phyloP scores from a whole-genome alignment of 92 coral and sea anemone species.

The Anthopleura xanthogrammica region DNA sequence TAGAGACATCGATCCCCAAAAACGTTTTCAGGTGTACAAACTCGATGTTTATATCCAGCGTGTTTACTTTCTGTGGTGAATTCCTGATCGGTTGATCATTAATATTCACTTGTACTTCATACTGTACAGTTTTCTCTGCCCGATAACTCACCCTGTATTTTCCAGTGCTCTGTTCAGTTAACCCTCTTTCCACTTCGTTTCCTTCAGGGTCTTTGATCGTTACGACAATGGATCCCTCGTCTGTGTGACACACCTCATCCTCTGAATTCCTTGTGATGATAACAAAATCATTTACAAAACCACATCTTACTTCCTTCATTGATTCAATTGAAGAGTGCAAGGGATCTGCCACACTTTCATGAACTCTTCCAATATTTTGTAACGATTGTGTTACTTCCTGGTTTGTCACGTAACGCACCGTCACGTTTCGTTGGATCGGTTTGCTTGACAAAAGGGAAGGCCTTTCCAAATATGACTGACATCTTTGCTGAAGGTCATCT shows the following conservation, averaged over 20 bases:
- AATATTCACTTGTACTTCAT: constrained; percentile 6
- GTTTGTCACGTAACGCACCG: constrained; percentile 15
- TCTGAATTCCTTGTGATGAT: constrained; percentile 23
- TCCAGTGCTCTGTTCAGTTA: background rate
- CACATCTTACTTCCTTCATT: constrained; percentile 16
- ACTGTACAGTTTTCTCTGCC: constrained; percentile 9
- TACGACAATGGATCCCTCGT: background rate
- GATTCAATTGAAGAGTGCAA: constrained; percentile 22
- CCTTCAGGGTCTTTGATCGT: constrained; percentile 19
- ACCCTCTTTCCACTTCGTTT: constrained; percentile 3
- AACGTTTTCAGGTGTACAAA: constrained; percentile 14
- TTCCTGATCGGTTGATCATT: constrained; percentile 9
- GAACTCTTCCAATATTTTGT: constrained; percentile 5
- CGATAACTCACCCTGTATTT: constrained; percentile 11
- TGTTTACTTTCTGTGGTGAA: constrained; percentile 17
- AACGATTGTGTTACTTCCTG: background rate
- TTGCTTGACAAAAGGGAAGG: background rate
- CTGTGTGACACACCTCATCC: constrained; percentile 10
- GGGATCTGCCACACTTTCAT: constrained; percentile 10
- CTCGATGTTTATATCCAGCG: background rate
- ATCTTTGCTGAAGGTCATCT: background rate
- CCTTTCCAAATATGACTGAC: background rate
- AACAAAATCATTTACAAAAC: constrained; percentile 14
- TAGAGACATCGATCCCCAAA: background rate
- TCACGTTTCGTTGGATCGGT: background rate